A percentile compares a stretch with the other conserved stretches of the same genome.
Evolutionary conservation across 2,113 vertebrate species (phyloP).

Genomic region (Bettongia penicillata): DNA sequence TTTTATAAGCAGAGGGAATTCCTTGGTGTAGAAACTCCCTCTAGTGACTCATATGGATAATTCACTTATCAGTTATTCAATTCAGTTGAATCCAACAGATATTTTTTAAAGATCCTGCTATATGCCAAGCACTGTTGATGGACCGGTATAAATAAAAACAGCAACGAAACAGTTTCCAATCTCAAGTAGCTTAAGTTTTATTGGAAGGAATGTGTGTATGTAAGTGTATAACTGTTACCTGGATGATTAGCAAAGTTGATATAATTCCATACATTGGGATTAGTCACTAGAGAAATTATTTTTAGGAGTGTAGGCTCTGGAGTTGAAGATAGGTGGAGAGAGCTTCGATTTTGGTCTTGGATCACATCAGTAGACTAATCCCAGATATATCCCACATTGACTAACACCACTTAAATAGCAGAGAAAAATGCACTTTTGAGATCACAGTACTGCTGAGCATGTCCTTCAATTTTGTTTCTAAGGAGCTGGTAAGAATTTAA

Average conservation of each 20-base stretch:
- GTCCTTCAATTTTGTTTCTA: background rate
- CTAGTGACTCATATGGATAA: background rate
- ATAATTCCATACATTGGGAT: background rate
- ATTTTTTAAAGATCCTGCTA: background rate
- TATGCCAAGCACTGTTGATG: background rate
- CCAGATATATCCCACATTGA: background rate
- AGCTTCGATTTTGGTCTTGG: background rate
- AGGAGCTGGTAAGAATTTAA: background rate
- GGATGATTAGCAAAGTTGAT: background rate
- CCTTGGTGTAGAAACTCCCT: background rate
- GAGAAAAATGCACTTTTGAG: background rate
- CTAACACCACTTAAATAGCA: background rate
- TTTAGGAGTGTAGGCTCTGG: background rate
- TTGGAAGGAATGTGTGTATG: background rate
- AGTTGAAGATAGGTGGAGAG: background rate
- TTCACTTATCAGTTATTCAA: background rate
- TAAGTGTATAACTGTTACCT: background rate
- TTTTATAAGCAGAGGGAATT: background rate
- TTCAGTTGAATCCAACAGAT: background rate
- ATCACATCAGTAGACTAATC: background rate
- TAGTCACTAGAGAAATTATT: background rate
- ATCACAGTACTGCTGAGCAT: background rate
- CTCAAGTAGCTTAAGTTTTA: background rate
- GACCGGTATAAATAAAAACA: background rate
- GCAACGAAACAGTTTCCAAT: background rate